phyloP scores from a whole-genome alignment of 64 coral and sea anemone genomes.

The Platygyra sinensis region DNA sequence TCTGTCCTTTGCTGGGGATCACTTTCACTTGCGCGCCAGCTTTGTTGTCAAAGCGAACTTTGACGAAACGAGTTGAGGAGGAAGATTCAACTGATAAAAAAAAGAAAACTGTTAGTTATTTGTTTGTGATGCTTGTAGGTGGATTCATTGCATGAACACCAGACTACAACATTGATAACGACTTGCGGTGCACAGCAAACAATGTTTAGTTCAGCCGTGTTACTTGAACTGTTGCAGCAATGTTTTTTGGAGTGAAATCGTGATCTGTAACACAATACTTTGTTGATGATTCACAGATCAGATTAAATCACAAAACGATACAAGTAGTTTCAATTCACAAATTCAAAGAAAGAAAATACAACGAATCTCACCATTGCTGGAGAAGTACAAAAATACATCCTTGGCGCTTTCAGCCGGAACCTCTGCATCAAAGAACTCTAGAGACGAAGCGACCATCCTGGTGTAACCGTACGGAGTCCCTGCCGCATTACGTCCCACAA shows the following conservation, averaged over 20 bases:
- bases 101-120: neutral
- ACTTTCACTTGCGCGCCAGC: slow-evolving; percentile 81
- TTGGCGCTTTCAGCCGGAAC: slow-evolving; percentile 61
- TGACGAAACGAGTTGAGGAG: slow-evolving; percentile 90
- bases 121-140: no score
- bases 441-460: slow-evolving; percentile 80
- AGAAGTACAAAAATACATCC: slow-evolving; percentile 88
- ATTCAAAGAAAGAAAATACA: neutral
- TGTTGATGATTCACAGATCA: no score
- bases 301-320: no score
- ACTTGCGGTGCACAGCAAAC: no score
- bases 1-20: slow-evolving; percentile 93
- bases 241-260: no score
- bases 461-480: slow-evolving; percentile 88
- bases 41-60: slow-evolving; percentile 92
- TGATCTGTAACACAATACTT: no score
- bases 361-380: slow-evolving; percentile 64
- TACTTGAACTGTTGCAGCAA: no score
- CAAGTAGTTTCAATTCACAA: neutral
- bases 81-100: slow-evolving; percentile 54
- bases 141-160: no score
- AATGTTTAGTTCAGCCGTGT: no score
- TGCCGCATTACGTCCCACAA: slow-evolving; percentile 75
- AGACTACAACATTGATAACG: no score
- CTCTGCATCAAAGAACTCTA: slow-evolving; percentile 88